These are phyloP conservation scores for Pluvialis apricaria DNA, from an alignment of 2,113 vertebrate species.

Conservation along the genomic window DNA sequence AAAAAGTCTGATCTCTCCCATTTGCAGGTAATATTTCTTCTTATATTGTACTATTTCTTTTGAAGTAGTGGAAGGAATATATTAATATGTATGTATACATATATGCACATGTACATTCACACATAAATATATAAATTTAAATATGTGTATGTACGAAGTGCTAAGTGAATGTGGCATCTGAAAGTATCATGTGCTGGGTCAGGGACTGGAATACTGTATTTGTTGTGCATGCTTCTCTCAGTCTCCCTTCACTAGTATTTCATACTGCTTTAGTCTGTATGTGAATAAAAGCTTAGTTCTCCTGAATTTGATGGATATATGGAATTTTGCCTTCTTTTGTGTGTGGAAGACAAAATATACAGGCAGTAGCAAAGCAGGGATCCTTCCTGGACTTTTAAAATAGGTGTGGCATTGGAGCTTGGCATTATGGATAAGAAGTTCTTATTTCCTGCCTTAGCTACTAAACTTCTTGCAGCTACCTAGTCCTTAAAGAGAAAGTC, in stretches of 20 bases:
- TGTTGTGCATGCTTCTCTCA: not conserved
- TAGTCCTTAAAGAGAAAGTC: not conserved
- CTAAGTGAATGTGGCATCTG: not conserved
- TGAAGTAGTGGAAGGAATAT: not conserved
- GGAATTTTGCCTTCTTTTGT: not conserved
- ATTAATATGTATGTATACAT: fast-evolving
- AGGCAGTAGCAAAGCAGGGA: not conserved
- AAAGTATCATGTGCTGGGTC: not conserved
- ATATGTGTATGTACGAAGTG: not conserved
- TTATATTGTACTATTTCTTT: not conserved
- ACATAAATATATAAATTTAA: not conserved
- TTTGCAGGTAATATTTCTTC: not conserved
- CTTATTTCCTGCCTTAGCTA: not conserved
- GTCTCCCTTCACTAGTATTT: not conserved
- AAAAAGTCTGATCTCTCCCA: not conserved
- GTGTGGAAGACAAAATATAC: not conserved
- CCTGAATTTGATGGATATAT: not conserved
- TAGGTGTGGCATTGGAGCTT: not conserved
- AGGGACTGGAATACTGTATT: not conserved
- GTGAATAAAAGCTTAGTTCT: not conserved
- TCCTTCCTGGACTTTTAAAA: not conserved
- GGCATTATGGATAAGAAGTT: not conserved
- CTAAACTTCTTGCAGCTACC: not conserved
- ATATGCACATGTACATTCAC: not conserved
- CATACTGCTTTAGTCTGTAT: not conserved